Evolutionary conservation across 2,797 vertebrate genomes (phyloP), one percentile per base, ranked within the genome.

Genomic region (Anomalospiza imberbis): DNA sequence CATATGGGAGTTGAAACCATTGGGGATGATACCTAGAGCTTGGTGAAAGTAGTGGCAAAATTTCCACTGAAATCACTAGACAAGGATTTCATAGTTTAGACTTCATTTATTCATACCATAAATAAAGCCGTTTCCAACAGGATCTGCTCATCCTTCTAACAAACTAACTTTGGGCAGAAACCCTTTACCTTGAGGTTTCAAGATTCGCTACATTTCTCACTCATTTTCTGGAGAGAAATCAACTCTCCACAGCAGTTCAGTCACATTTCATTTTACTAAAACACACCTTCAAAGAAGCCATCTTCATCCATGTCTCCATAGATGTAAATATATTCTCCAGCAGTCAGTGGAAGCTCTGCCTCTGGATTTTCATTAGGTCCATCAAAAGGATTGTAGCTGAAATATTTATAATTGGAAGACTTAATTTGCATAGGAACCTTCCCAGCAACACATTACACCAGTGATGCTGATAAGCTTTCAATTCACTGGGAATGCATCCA

Each of bases 361-460:
- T 99, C 99, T 32, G 99, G 99, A 89, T 99, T 99, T 97, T 99
- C 99, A 71, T 99, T 99, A 79, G 99, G 99, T 38, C 99, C 99
- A 91, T 99, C 99, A 18, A 99, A 99, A 51, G 99, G 99, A 96
- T 99, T 99, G 95, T 99, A 99, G 97, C 99, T 99, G 97, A 87
- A 97, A 97, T 32, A 93, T 60, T 95, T 54, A 76, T 13, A 81
- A 73, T 12, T 72, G 2, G 19, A 92, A 91, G 45, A 44, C 29
- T 88, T 42, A 90, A 29, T 90, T 88, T 57, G 38, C 6, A 62
- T 2, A 71, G 58, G 50, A 88, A 63, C 58, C 51, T 74, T 25
- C 54, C 72, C 14, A 82, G 51, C 22, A 74, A 91, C 21, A 55
- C 9, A 34, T 32, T 44, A 15, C 26, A 55, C 28, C 58, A 44